phyloP scores from a whole-genome alignment of 2,113 vertebrate species.

The Mirounga angustirostris region DNA sequence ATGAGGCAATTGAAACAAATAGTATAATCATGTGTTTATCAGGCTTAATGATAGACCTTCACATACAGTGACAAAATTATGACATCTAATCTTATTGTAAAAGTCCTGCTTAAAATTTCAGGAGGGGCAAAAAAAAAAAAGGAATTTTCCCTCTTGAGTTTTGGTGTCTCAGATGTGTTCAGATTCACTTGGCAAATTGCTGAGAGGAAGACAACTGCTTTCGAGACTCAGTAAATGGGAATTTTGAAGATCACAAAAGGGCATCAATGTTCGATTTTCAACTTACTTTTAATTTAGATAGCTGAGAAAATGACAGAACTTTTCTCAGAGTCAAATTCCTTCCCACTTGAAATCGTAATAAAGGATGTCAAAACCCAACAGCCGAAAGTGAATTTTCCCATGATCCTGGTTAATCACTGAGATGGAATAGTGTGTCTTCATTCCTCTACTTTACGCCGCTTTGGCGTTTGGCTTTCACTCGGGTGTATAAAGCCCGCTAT shows the following conservation, averaged over 20 bases:
- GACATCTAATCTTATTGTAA: conserved; percentile 54
- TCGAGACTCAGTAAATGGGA: conserved; percentile 32
- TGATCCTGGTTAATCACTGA: not conserved
- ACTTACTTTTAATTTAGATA: conserved; percentile 62
- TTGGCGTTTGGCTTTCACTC: not conserved
- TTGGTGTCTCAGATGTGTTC: conserved; percentile 63
- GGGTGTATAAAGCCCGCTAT: not conserved
- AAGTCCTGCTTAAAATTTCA: conserved; percentile 68
- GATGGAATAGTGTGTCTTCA: not conserved
- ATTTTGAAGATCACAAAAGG: conserved; percentile 57
- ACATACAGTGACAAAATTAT: conserved; percentile 58
- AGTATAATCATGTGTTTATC: conserved; percentile 72
- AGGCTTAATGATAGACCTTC: conserved; percentile 68
- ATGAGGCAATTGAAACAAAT: conserved; percentile 64
- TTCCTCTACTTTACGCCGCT: not conserved
- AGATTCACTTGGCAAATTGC: conserved; percentile 66
- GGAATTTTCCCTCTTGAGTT: not conserved
- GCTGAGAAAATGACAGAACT: conserved; percentile 23
- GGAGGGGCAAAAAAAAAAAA: not conserved
- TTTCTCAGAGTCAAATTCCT: conserved; percentile 53
- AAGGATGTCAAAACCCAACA: not conserved
- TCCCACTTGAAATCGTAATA: not conserved
- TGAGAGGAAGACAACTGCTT: conserved; percentile 44
- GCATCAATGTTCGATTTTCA: not conserved
- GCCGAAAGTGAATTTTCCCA: not conserved